These are phyloP conservation scores for Aphidius gifuensis DNA, from an alignment of 1,140 invertebrate genomes.

Conservation along the genomic window DNA sequence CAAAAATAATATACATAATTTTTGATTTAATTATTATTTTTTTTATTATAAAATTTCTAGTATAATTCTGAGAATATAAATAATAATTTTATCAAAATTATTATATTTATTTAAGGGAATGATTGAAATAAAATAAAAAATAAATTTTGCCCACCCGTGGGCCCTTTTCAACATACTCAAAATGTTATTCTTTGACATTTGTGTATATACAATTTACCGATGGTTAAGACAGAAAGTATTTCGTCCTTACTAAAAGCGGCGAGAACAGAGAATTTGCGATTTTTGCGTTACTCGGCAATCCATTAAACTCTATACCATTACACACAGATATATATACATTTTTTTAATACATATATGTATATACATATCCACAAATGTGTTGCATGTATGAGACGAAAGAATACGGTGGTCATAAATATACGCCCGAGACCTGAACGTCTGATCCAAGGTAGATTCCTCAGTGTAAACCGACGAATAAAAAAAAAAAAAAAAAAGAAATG, in stretches of 20 bases:
- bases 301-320: conserved; percentile 41
- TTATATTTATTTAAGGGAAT: too few species aligned
- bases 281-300: conserved; percentile 47
- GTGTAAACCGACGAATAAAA: conserved; percentile 30
- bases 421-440: conserved; percentile 42
- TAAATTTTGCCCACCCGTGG: conserved; percentile 12
- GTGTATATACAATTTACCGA: neutral
- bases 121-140: too few species aligned
- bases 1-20: too few species aligned
- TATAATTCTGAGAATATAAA: too few species aligned
- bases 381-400: conserved; percentile 28
- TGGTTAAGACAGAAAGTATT: too few species aligned
- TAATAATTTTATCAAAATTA: too few species aligned
- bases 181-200: neutral
- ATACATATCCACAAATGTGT: conserved; percentile 1
- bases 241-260: too few species aligned
- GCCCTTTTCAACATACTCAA: neutral
- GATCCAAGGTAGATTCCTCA: conserved; percentile 45
- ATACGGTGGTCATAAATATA: conserved; percentile 54
- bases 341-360: conserved; percentile 14
- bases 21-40: too few species aligned
- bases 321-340: neutral
- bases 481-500: neutral
- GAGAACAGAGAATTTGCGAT: neutral
- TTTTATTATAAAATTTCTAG: too few species aligned